Percentiles rank a stretch among this genome's conserved stretches.
phyloP scores from a whole-genome alignment of 1,140 invertebrate genomes.

The Parapsyche elsis region DNA sequence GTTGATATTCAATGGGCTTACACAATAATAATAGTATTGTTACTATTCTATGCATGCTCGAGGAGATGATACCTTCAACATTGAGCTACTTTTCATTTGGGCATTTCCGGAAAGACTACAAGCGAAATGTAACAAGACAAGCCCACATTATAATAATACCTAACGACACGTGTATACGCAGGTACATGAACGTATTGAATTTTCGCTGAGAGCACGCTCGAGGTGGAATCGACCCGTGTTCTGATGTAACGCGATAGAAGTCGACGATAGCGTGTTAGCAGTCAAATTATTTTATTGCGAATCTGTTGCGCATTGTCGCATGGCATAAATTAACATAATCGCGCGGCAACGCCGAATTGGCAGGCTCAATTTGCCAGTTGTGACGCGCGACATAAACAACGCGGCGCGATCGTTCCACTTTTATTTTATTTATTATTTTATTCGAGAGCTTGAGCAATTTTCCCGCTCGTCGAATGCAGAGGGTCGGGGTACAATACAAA shows the following conservation, averaged over 20 bases:
- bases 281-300: constrained; percentile 26
- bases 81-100: no score
- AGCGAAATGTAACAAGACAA: no score
- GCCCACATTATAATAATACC: no score
- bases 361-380: constrained; percentile 21
- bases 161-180: no score
- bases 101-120: no score
- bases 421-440: not conserved
- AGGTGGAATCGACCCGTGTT: not conserved
- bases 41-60: no score
- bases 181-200: not conserved
- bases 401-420: not conserved
- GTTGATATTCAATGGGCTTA: no score
- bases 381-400: constrained; percentile 23
- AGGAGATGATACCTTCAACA: no score
- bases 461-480: not conserved
- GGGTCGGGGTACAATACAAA: not conserved
- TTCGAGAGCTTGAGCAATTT: no score
- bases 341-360: constrained; percentile 21
- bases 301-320: not conserved
- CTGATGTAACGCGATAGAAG: not conserved
- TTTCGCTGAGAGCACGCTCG: not conserved
- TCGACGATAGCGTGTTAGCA: not conserved
- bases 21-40: no score
- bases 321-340: constrained; percentile 4